Conservation (phyloP, 92 coral and sea anemone species). For the Phenganax marumi region DNA sequence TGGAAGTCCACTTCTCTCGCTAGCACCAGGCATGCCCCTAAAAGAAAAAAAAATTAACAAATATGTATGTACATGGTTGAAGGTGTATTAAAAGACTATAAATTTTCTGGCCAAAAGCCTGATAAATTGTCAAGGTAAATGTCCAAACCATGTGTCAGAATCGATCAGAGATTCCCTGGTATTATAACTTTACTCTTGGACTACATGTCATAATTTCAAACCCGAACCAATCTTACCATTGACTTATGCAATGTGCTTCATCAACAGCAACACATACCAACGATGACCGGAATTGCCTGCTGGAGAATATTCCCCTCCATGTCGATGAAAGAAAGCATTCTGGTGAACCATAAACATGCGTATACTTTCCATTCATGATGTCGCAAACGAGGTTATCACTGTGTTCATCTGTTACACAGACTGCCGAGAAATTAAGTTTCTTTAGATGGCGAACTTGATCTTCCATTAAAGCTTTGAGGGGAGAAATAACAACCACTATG, state of each 20-base stretch:
- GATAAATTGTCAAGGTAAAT: too few species aligned
- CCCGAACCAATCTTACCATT: neutral
- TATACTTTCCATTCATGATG: neutral
- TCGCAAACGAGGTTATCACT: neutral
- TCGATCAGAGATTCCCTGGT: too few species aligned
- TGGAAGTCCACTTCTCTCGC: conserved; percentile 19
- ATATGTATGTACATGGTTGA: too few species aligned
- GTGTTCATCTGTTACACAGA: neutral
- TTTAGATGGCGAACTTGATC: conserved; percentile 3
- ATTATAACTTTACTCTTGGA: too few species aligned
- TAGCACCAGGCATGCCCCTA: conserved; percentile 28
- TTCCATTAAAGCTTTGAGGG: neutral
- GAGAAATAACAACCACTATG: conserved; percentile 7
- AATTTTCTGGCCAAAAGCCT: too few species aligned
- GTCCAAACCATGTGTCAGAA: too few species aligned
- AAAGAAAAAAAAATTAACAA: too few species aligned
- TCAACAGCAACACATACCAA: conserved; percentile 13
- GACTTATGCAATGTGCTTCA: conserved; percentile 14
- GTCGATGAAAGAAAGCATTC: conserved; percentile 2
- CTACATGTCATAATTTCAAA: too few species aligned
- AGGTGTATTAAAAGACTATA: too few species aligned
- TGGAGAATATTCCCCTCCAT: neutral
- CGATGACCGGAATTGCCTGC: neutral
- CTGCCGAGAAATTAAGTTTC: neutral
- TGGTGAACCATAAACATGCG: conserved; percentile 10